Evolutionary conservation across 2,797 vertebrate species (phyloP).

Genomic region (Gastrophryne carolinensis): DNA sequence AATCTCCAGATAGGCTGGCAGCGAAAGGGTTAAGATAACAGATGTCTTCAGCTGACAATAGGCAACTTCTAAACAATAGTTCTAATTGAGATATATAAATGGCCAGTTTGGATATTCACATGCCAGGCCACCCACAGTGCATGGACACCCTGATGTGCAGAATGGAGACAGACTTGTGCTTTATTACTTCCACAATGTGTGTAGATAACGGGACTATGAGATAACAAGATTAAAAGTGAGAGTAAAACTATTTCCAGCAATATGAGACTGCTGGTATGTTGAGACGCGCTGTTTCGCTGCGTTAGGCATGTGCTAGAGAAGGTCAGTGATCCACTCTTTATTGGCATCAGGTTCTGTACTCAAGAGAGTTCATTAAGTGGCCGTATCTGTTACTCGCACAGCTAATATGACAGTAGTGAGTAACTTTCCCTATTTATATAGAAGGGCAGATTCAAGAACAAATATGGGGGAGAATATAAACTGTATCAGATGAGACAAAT

Average conservation of each 20-base stretch:
- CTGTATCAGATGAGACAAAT: too few relatives aligned
- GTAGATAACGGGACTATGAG: neutral
- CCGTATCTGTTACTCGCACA: conserved; percentile 17
- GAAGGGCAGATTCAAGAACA: neutral
- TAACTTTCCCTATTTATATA: conserved; percentile 4
- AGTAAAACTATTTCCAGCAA: neutral
- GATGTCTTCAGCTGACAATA: too few relatives aligned
- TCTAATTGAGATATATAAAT: too few relatives aligned
- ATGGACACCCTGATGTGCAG: too few relatives aligned
- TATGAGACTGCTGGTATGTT: neutral
- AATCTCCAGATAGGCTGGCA: too few relatives aligned
- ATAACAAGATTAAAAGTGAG: neutral
- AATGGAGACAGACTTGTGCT: too few relatives aligned
- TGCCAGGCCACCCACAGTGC: too few relatives aligned
- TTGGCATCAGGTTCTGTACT: conserved; percentile 1
- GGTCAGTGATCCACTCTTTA: conserved; percentile 5
- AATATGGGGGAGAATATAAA: neutral
- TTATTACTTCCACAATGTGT: too few relatives aligned
- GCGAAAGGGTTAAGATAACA: too few relatives aligned
- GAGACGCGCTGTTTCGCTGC: neutral
- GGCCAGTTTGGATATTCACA: too few relatives aligned
- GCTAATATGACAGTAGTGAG: neutral
- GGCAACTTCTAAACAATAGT: too few relatives aligned
- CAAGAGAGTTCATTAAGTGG: neutral
- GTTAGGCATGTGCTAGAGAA: neutral